Percentiles rank a stretch among this genome's conserved stretches.
phyloP scores from a whole-genome alignment of 2,888 invertebrate species.

The Mactromeris polynyma region DNA sequence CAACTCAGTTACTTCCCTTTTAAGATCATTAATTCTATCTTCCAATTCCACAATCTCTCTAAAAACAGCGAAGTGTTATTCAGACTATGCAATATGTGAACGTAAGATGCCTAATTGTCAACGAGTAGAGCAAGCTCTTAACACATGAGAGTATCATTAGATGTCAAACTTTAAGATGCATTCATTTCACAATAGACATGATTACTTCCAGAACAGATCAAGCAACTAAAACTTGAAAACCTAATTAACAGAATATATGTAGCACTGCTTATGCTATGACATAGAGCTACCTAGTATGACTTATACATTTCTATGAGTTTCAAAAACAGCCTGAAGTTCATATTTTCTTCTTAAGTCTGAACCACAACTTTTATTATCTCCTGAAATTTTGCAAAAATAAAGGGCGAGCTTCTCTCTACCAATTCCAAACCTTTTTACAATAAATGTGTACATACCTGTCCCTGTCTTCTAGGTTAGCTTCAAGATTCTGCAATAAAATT shows the following conservation, averaged over 20 bases:
- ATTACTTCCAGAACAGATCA: background rate
- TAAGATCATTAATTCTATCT: slow-evolving; percentile 34
- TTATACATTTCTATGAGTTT: background rate
- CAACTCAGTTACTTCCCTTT: slow-evolving; percentile 53
- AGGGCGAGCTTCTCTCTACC: too few relatives aligned
- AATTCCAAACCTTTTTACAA: too few relatives aligned
- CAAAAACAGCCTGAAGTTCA: background rate
- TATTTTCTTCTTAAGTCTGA: background rate
- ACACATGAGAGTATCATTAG: too few relatives aligned
- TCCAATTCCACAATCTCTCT: slow-evolving; percentile 60
- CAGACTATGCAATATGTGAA: background rate
- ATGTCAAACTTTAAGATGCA: too few relatives aligned
- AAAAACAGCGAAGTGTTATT: background rate
- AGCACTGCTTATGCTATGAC: background rate
- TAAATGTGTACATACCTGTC: slow-evolving; percentile 53
- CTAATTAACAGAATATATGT: background rate
- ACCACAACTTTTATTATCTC: background rate
- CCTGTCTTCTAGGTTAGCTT: slow-evolving; percentile 48
- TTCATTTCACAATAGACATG: too few relatives aligned
- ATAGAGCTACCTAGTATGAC: background rate
- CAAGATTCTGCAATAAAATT: slow-evolving; percentile 53
- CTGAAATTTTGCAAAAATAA: background rate
- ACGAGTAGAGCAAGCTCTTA: too few relatives aligned
- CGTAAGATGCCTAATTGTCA: too few relatives aligned
- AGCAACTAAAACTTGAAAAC: background rate